Evolutionary conservation across 2,888 invertebrate genomes (phyloP).

Genomic region (Yponomeuta plumbellus): DNA sequence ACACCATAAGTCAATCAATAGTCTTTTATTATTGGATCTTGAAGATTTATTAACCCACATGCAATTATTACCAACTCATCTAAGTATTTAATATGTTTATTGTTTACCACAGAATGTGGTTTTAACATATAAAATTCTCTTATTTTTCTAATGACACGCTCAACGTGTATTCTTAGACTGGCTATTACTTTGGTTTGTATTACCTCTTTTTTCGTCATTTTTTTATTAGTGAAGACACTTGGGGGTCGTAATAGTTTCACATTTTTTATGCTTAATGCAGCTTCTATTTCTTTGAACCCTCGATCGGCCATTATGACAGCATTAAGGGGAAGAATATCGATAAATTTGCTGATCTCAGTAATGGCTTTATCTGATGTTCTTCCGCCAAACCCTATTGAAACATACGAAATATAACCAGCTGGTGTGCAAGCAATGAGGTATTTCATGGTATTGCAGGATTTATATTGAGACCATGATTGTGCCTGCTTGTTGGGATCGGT

Average conservation of each 20-base stretch:
- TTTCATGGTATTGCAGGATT: slow-evolving; percentile 3
- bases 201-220: background rate
- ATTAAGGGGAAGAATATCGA: background rate
- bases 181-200: background rate
- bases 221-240: background rate
- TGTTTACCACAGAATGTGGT: slow-evolving; percentile 14
- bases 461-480: slow-evolving; percentile 5
- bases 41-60: slow-evolving; percentile 1
- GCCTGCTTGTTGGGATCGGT: background rate
- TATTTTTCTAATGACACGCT: slow-evolving; percentile 6
- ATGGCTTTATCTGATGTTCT: background rate
- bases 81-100: slow-evolving; percentile 8
- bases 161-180: slow-evolving; percentile 1
- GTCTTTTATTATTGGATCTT: background rate
- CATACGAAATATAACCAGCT: background rate
- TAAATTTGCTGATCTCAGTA: no score
- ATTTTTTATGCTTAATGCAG: background rate
- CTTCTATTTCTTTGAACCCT: slow-evolving; percentile 13
- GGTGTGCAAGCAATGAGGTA: slow-evolving; percentile 26
- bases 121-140: slow-evolving; percentile 10
- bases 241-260: background rate
- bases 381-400: background rate
- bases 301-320: slow-evolving; percentile 13
- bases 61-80: slow-evolving; percentile 10
- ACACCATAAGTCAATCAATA: no score